These are phyloP conservation scores for Dermochelys coriacea DNA, from an alignment of 2,797 vertebrate species.

Conservation along the genomic window DNA sequence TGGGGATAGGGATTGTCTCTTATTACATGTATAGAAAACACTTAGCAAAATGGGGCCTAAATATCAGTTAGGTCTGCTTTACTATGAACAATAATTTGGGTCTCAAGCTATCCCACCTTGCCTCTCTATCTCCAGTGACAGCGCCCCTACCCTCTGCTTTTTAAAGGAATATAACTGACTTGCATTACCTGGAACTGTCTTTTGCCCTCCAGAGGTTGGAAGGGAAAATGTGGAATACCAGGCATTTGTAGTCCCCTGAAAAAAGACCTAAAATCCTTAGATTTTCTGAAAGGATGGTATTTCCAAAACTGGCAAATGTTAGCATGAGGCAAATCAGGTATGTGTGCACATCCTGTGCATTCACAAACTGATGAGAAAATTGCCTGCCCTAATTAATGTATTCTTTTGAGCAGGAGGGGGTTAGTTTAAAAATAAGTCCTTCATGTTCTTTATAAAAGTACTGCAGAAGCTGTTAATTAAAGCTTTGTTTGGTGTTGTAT, in stretches of 20 bases:
- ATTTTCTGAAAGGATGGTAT: neutral
- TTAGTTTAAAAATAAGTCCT: neutral
- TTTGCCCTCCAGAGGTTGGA: neutral
- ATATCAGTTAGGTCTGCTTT: neutral
- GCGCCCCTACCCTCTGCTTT: accelerated
- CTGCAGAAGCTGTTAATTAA: neutral
- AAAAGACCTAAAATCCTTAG: neutral
- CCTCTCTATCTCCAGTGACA: neutral
- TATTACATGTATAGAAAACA: neutral
- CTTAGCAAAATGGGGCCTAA: neutral
- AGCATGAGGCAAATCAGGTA: neutral
- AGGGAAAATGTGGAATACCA: neutral
- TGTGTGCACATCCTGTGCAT: neutral
- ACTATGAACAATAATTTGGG: neutral
- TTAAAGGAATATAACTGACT: neutral
- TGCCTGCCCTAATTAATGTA: accelerated
- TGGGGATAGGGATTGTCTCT: neutral
- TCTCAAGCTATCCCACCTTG: neutral
- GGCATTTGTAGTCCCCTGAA: neutral
- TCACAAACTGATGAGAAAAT: neutral
- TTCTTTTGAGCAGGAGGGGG: neutral
- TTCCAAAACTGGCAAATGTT: neutral
- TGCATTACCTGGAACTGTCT: neutral
- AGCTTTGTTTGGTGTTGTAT: accelerated
- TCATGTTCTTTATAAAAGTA: neutral